Percentiles rank a stretch among this genome's conserved stretches.
phyloP scores from a whole-genome alignment of 2,797 vertebrate species.

The Sarcoramphus papa region DNA sequence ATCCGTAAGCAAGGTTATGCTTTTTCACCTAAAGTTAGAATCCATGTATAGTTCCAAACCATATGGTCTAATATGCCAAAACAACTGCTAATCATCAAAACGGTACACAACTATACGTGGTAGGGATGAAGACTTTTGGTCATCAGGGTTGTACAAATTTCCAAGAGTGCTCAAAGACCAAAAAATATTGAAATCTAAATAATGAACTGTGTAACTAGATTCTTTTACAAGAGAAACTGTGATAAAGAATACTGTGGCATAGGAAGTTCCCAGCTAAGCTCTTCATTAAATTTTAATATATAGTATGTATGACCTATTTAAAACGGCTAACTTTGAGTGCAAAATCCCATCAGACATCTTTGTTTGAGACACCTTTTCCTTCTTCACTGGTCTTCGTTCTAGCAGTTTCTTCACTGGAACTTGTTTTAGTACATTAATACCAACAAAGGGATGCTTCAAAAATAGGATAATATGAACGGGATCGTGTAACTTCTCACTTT shows the following conservation, averaged over 20 bases:
- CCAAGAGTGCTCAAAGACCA: not conserved
- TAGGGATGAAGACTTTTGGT: not conserved
- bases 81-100: not conserved
- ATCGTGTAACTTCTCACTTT: not conserved
- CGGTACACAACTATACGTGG: fast-evolving
- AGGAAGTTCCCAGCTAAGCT: not conserved
- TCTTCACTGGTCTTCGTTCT: not conserved
- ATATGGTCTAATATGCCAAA: not conserved
- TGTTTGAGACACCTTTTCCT: not conserved
- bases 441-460: not conserved
- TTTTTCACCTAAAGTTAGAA: not conserved
- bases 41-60: not conserved
- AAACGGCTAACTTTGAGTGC: not conserved
- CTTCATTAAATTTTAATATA: not conserved
- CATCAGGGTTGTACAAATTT: not conserved
- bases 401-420: not conserved
- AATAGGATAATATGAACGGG: not conserved
- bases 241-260: not conserved
- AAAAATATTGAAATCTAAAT: not conserved
- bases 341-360: not conserved
- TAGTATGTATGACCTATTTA: not conserved
- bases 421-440: not conserved
- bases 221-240: not conserved
- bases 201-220: not conserved
- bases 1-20: not conserved